These are phyloP conservation scores for Diacarnus erythraeanus DNA, from an alignment of 37 sponge, comb jelly and placozoan genomes.

Conservation along the genomic window DNA sequence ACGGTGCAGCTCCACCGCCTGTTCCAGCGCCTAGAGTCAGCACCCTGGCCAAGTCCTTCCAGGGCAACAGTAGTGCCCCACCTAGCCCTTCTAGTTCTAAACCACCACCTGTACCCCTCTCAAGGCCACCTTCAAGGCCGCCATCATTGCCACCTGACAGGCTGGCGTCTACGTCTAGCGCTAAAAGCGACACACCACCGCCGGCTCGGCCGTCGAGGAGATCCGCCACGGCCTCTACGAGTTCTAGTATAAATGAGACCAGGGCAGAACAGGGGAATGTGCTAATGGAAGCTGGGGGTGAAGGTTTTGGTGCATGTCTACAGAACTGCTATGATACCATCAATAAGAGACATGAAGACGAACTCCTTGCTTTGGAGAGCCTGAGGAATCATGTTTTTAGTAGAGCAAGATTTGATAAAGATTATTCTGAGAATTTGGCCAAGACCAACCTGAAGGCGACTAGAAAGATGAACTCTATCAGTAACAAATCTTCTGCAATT, in stretches of 20 bases:
- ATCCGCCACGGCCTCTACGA: background rate
- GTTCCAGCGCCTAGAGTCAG: slow-evolving; percentile 9
- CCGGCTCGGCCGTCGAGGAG: background rate
- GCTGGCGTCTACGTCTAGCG: background rate
- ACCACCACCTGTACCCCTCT: background rate
- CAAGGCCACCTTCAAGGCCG: background rate
- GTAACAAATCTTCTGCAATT: slow-evolving; percentile 31
- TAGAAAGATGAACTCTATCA: background rate
- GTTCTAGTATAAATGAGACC: background rate
- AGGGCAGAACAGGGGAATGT: background rate
- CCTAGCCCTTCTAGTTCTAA: background rate
- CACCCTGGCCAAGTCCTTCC: background rate
- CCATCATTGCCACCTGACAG: background rate
- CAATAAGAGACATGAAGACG: slow-evolving; percentile 67
- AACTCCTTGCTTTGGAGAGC: slow-evolving; percentile 79
- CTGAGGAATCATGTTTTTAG: slow-evolving; percentile 62
- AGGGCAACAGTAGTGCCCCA: too few relatives aligned
- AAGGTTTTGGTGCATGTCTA: slow-evolving; percentile 67
- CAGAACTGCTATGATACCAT: slow-evolving; percentile 51
- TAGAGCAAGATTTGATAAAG: slow-evolving; percentile 61
- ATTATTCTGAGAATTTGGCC: slow-evolving; percentile 56
- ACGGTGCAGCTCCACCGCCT: background rate
- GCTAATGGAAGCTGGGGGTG: background rate
- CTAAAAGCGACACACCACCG: background rate
- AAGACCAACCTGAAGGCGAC: slow-evolving; percentile 42